Evolutionary conservation across 2,888 invertebrate species (phyloP), one percentile per base, ranked within the genome.

Genomic region (Barypeithes pellucidus): DNA sequence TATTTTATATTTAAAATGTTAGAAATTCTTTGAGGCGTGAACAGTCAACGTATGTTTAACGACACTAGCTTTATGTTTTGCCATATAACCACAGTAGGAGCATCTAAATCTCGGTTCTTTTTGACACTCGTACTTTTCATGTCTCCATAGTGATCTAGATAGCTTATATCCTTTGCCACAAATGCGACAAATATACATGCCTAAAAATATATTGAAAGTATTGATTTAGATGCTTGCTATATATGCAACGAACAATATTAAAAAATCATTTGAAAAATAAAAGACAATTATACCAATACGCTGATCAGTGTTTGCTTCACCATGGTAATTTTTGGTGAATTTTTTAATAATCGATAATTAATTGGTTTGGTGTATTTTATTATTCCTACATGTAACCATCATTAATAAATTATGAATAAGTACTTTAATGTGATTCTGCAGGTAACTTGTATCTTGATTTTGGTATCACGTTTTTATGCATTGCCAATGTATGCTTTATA

Each of bases 401-500:
- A n/a, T n/a, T n/a, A n/a, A n/a, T n/a, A n/a, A n/a, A n/a, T n/a
- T n/a, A n/a, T n/a, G n/a, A n/a, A 36, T 11, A 11, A 11, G 8
- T 5, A 11, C 11, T 9, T 36, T 36, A 11, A n/a, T n/a, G n/a
- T 4, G n/a, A 3, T 39, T n/a, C 12, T 12, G 1, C n/a, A 4
- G n/a, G 39, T 29, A 29, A 29, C 29, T 8, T 29, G 5, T 29
- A 29, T 29, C 1, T 29, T 29, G 29, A 29, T 5, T 9, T 5
- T 4, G 5, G 29, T 29, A 8, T 29, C 7, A 29, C 29, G 29
- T 7, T 29, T 29, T 29, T 91, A 20, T 79, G 79, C 69, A 75
- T 72, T 7, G 76, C 65, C n/a, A 76, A 71, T 47, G 76, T 72
- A 36, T 80, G 80, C 18, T 76, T 72, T n/a, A 72, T 72, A 62